Evolutionary conservation across 2,888 invertebrate species (phyloP).

Genomic region (Plusia festucae): DNA sequence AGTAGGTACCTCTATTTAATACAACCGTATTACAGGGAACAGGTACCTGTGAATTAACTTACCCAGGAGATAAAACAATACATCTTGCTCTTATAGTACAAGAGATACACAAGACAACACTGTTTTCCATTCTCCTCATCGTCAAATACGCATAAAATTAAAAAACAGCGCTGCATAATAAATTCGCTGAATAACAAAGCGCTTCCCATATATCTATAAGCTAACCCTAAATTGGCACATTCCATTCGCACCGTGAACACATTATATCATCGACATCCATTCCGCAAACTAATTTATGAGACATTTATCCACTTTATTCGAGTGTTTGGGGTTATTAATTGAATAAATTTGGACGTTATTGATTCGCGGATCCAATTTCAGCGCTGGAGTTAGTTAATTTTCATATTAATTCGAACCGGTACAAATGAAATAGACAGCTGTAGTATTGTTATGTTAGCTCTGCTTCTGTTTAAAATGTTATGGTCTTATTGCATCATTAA

Average conservation of each 20-base stretch:
- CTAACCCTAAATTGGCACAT: conserved; percentile 34
- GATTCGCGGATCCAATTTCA: conserved; percentile 54
- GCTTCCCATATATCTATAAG: conserved; percentile 6
- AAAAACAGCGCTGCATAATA: neutral
- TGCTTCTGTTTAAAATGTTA: conserved; percentile 24
- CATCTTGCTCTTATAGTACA: too few species aligned
- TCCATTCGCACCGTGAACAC: conserved; percentile 37
- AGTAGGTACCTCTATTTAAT: too few species aligned
- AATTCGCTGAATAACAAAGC: conserved; percentile 13
- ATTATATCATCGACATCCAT: conserved; percentile 59
- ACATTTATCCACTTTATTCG: conserved; percentile 66
- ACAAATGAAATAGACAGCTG: conserved; percentile 31
- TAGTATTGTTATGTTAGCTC: conserved; percentile 39
- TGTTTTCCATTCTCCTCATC: neutral
- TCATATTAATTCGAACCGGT: conserved; percentile 54
- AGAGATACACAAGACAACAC: neutral
- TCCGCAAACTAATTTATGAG: conserved; percentile 66
- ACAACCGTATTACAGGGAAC: neutral
- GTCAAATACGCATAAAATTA: neutral
- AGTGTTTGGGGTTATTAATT: conserved; percentile 63
- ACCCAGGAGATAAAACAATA: neutral
- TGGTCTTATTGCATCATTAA: conserved; percentile 29
- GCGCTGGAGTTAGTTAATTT: conserved; percentile 50
- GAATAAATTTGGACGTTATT: conserved; percentile 62
- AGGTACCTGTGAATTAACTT: too few species aligned